Conservation (phyloP, 37 sponge, comb jelly and placozoan genomes). For the Aplysina aerophoba region DNA sequence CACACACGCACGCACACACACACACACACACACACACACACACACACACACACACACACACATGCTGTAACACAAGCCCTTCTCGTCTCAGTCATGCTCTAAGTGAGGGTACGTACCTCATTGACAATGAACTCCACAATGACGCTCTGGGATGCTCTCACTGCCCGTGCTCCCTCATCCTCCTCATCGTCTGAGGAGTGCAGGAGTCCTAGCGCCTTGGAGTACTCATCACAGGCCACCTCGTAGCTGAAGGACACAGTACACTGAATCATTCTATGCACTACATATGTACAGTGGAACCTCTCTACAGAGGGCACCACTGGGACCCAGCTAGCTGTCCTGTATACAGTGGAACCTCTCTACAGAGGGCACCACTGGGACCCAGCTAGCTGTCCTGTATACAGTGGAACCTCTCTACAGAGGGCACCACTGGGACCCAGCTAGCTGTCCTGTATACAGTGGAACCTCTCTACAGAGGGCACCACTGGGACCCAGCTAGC, state of each 20-base stretch:
- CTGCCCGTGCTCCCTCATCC: not conserved
- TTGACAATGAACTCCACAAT: slow-evolving; percentile 70
- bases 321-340: no score
- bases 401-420: no score
- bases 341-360: no score
- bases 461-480: no score
- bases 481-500: no score
- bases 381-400: no score
- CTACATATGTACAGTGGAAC: no score
- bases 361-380: no score
- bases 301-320: no score
- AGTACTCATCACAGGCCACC: slow-evolving; percentile 77
- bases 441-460: no score
- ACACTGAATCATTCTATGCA: no score
- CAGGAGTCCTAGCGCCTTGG: slow-evolving; percentile 62
- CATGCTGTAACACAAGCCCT: not conserved
- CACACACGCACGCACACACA: not conserved
- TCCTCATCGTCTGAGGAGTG: slow-evolving; percentile 27
- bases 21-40: not conserved
- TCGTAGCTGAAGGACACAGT: slow-evolving; percentile 80
- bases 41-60: not conserved
- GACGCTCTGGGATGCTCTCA: slow-evolving; percentile 14
- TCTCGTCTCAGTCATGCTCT: not conserved
- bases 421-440: no score
- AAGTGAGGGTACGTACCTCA: slow-evolving; percentile 40